Evolutionary conservation across 2,797 vertebrate species (phyloP).

Genomic region (Pogoniulus pusillus): DNA sequence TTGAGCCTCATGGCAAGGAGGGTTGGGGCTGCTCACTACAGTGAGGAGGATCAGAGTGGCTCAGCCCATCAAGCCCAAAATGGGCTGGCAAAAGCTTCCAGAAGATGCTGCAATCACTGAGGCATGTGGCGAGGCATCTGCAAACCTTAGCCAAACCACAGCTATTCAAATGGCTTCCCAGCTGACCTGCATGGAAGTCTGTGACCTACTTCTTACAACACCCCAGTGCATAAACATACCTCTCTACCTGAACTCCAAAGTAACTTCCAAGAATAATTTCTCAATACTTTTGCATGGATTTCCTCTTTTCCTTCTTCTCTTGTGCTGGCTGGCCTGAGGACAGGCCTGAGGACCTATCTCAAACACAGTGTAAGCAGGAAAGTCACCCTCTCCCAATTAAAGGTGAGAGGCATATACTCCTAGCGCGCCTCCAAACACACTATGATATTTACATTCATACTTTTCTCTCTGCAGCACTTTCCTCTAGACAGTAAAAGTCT

Average conservation of each 20-base stretch:
- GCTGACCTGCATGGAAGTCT: neutral
- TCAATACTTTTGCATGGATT: neutral
- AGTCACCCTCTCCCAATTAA: neutral
- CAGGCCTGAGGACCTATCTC: neutral
- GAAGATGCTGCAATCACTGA: neutral
- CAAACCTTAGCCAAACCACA: conserved; percentile 38
- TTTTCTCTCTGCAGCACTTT: neutral
- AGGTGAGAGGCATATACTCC: neutral
- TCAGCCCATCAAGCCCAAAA: accelerated
- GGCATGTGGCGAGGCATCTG: accelerated
- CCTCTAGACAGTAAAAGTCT: neutral
- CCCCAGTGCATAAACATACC: neutral
- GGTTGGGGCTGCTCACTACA: neutral
- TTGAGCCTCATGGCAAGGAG: accelerated
- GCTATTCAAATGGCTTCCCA: neutral
- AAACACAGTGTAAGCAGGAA: neutral
- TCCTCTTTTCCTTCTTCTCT: neutral
- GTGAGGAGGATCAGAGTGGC: neutral
- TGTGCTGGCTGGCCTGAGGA: too few species aligned
- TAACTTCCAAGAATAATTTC: neutral
- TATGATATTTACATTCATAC: neutral
- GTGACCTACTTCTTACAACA: conserved; percentile 30
- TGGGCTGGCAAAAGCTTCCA: neutral
- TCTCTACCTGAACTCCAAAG: neutral
- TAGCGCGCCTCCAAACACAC: neutral